Base-by-base conservation (phyloP, 2,113 vertebrate species). In the Coptodon rendalli region DNA sequence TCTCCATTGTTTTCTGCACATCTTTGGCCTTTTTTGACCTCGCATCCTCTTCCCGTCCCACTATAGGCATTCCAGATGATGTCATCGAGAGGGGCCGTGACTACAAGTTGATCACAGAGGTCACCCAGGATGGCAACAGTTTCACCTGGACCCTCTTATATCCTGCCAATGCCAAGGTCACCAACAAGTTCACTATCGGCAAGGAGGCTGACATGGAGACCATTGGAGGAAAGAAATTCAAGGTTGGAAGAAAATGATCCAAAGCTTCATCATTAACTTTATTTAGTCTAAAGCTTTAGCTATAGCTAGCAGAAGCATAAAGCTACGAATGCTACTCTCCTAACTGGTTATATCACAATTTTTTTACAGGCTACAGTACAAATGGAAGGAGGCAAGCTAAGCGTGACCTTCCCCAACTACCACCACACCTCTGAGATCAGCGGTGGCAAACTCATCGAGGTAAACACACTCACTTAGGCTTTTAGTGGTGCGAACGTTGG, bases 141-240 rank as follows among this genome's bases (percentile, higher is more conserved):
- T 99, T 98, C 93, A 90, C 91, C 56, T 99, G 98, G 98, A 95
- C 96, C 1, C 97, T 98, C 90, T 53, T 96, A 57, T 98, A 97
- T 89, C 97, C 98, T 0, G 95, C 97, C 0, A 96, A 96, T 24
- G 96, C 92, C 54, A 96, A 85, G 66, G 95, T 97, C 7, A 97
- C 92, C 95, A 99, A 99, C 95, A 96, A 86, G 16, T 99, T 99
- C 94, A 95, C 94, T 22, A 57, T 98, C 2, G 97, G 95, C 93
- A 95, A 97, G 89, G 98, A 99, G 83, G 86, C 95, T 0, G 97
- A 99, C 19, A 97, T 99, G 96, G 97, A 98, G 90, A 98, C 97
- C 82, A 94, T 98, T n/a, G 96, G 96, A n/a, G 98, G 98, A 36
- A 99, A 96, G 96, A 98, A 97, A 83, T 98, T 99, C 94, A 98